These are phyloP conservation scores for Aromia moschata DNA, from an alignment of 2,888 invertebrate species.

Conservation along the genomic window DNA sequence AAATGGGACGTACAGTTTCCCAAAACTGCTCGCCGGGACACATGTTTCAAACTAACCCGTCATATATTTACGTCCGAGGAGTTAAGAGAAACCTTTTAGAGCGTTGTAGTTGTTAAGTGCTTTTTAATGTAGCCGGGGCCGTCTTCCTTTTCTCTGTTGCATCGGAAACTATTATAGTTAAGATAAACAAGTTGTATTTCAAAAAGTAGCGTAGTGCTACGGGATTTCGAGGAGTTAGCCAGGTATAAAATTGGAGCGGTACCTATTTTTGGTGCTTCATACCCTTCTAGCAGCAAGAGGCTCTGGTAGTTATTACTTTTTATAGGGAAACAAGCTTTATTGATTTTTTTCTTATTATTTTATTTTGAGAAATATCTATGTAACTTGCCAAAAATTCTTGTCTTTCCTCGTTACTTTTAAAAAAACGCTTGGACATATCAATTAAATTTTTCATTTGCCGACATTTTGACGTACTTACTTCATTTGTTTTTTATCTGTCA, in stretches of 20 bases:
- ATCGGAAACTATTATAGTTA: slow-evolving; percentile 24
- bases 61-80: slow-evolving; percentile 52
- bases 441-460: too few relatives aligned
- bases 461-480: too few relatives aligned
- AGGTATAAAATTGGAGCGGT: slow-evolving; percentile 23
- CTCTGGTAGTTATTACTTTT: neutral
- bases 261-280: neutral
- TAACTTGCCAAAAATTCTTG: too few relatives aligned
- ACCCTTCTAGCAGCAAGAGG: neutral
- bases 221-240: slow-evolving; percentile 9
- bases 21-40: slow-evolving; percentile 44
- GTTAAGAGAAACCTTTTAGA: slow-evolving; percentile 56
- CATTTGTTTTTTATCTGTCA: too few relatives aligned
- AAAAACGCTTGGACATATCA: too few relatives aligned
- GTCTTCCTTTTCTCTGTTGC: slow-evolving; percentile 44
- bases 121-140: slow-evolving; percentile 57
- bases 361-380: too few relatives aligned
- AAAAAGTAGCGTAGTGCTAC: slow-evolving; percentile 16
- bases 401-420: too few relatives aligned
- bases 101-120: slow-evolving; percentile 57
- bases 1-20: slow-evolving; percentile 43
- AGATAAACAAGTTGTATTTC: slow-evolving; percentile 23
- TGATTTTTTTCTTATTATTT: too few relatives aligned
- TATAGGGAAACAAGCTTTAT: too few relatives aligned
- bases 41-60: slow-evolving; percentile 48